These are phyloP conservation scores for Calephelis virginiensis DNA, from an alignment of 1,140 invertebrate species.

Conservation along the genomic window DNA sequence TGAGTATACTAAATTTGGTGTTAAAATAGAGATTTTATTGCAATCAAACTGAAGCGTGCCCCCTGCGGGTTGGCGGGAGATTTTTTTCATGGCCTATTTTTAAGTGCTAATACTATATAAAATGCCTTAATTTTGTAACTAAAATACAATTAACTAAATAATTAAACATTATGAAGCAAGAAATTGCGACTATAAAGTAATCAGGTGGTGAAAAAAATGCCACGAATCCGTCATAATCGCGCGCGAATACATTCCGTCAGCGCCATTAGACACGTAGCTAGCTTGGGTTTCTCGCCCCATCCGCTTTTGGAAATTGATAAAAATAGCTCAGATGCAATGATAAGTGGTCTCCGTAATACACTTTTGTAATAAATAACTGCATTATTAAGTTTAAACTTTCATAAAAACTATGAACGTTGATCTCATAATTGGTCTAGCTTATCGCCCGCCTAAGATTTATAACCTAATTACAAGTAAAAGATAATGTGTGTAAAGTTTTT, in stretches of 20 bases:
- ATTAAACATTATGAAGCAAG: constrained; percentile 36
- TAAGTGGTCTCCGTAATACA: constrained; percentile 38
- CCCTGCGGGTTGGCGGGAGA: constrained; percentile 73
- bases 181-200: constrained; percentile 47
- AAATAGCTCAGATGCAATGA: constrained; percentile 59
- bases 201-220: constrained; percentile 72
- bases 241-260: constrained; percentile 75
- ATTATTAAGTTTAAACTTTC: constrained; percentile 35
- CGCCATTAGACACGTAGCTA: constrained; percentile 79
- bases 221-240: constrained; percentile 77
- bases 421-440: constrained; percentile 61
- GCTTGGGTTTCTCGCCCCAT: constrained; percentile 68
- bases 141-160: constrained; percentile 42
- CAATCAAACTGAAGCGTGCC: constrained; percentile 59
- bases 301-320: constrained; percentile 74
- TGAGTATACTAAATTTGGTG: constrained; percentile 34
- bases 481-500: constrained; percentile 31
- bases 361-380: constrained; percentile 33
- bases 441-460: constrained; percentile 64
- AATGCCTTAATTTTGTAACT: constrained; percentile 36
- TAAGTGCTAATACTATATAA: constrained; percentile 22
- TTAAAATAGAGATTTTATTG: constrained; percentile 37
- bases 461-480: constrained; percentile 63
- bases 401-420: constrained; percentile 45
- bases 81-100: constrained; percentile 55